Base-by-base conservation (phyloP, 1,140 invertebrate species). In the Cydia strobilella region DNA sequence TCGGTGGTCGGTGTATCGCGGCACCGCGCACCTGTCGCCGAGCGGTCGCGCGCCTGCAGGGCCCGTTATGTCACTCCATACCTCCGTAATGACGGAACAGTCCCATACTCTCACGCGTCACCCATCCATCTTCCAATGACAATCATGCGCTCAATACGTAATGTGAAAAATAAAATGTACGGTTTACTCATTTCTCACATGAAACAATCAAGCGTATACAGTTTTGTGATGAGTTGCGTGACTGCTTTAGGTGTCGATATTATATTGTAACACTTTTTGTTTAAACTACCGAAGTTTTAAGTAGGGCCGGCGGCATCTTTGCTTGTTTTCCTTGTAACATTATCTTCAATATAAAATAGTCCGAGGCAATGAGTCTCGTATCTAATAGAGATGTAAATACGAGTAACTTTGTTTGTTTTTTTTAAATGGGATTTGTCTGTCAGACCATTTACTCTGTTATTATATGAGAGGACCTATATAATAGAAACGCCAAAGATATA, bases 61-160 rank as follows among this genome's bases (percentile, higher is more conserved):
- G 80, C 83, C 90, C 89, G 89, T 92, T 92, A 92, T 92, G 88
- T 89, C 89, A 92, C 85, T 89, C 86, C 85, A 89, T 85, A 88
- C 82, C 81, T 83, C 82, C 84, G 82, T 84, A 84, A 86, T 84
- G 78, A 77, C 74, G 75, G 71, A 74, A 76, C 77, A 73, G 81
- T 83, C 81, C 85, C 83, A 88, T 86, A 85, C 82, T 88, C 90
- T 87, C 85, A 90, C 87, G 88, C 81, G 75, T 78, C 77, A 80
- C 69, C 79, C 85, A 88, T 87, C 83, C 87, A 89, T 86, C 87
- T 86, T 77, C 77, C 79, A 77, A 20, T 74, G 69, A 74, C 69
- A 51, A 65, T 51, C 65, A 69, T 35, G 65, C 65, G n/a, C 65
- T 69, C 31, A 69, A 69, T 69, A 69, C 31, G n/a, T n/a, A n/a